Base-by-base conservation (phyloP, 1,140 invertebrate species). In the Acromyrmex echinatior region DNA sequence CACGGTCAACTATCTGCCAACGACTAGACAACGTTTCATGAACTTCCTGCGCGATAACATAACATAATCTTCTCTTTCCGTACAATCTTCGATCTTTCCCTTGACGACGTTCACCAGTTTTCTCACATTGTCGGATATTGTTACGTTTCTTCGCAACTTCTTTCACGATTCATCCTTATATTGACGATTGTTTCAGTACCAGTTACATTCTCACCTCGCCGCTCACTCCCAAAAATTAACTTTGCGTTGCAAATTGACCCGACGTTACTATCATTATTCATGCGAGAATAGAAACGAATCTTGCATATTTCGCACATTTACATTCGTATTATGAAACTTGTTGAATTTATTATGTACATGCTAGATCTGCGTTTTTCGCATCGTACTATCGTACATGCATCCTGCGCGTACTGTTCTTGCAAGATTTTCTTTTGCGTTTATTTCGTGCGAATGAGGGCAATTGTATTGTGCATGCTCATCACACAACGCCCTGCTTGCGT, bases 11-110 rank as follows among this genome's bases (percentile, higher is more conserved):
- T 91, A 91, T 88, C 88, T 87, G 88, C 91, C 92, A 93, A 93
- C 86, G 85, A 87, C 89, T 92, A 88, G 89, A 90, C 92, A 89
- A 90, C 91, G 91, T 90, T 93, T 93, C 91, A 93, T 93, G 92
- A 92, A 92, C 91, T 91, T 74, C 79, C 68, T 39, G 71, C 70
- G 87, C 86, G 91, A 91, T 91, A 91, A 92, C 89, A 84, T 82
- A 88, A 87, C 86, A 90, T 88, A 92, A 92, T 93, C 78, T 88
- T 84, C 87, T 49, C 63, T 70, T 86, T 49, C 63, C 56, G 49
- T 56, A 28, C 77, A 49, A 65, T 12, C 62, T 65, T 39, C 68
- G 56, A 70, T 71, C 35, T 10, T 82, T 78, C 56, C 39, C 21
- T 45, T 31, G 35, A 49, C 39, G 68, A 82, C 45, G 16, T 76